A percentile compares a stretch with the other conserved stretches of the same genome.
phyloP scores from a whole-genome alignment of 2,797 vertebrate genomes.

The Mycteria americana region DNA sequence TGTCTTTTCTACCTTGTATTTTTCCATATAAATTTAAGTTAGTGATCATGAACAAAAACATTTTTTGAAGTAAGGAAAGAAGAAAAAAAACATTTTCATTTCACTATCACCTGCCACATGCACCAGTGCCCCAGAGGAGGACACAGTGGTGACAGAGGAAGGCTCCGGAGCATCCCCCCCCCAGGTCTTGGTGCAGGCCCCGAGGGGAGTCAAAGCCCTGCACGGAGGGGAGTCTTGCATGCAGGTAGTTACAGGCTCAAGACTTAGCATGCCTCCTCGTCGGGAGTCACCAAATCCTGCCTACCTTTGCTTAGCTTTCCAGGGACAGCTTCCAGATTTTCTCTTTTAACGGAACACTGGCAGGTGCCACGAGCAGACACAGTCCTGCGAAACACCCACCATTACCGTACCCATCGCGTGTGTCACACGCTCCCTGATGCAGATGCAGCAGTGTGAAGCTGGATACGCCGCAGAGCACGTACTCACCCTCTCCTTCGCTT shows the following conservation, averaged over 20 bases:
- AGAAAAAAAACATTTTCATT: neutral
- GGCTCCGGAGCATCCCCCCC: neutral
- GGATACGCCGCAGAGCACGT: rapidly evolving
- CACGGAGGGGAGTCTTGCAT: rapidly evolving
- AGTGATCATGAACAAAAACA: neutral
- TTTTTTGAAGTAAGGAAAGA: neutral
- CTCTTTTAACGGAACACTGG: rapidly evolving
- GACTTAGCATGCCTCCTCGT: neutral
- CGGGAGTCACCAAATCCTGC: neutral
- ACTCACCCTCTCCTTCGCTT: neutral
- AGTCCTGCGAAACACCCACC: too few relatives aligned
- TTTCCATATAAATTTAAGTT: neutral
- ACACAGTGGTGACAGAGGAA: rapidly evolving
- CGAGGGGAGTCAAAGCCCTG: neutral
- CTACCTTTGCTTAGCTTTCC: neutral
- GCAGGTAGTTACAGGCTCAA: neutral
- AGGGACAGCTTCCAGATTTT: neutral
- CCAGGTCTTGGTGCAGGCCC: neutral
- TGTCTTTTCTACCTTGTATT: neutral
- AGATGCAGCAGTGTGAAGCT: rapidly evolving
- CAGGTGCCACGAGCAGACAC: neutral
- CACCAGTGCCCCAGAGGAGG: neutral
- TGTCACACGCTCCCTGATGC: rapidly evolving
- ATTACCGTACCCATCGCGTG: rapidly evolving
- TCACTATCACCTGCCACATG: neutral